Base-by-base conservation (phyloP, 92 coral and sea anemone species). In the Epizoanthus illoricatus region DNA sequence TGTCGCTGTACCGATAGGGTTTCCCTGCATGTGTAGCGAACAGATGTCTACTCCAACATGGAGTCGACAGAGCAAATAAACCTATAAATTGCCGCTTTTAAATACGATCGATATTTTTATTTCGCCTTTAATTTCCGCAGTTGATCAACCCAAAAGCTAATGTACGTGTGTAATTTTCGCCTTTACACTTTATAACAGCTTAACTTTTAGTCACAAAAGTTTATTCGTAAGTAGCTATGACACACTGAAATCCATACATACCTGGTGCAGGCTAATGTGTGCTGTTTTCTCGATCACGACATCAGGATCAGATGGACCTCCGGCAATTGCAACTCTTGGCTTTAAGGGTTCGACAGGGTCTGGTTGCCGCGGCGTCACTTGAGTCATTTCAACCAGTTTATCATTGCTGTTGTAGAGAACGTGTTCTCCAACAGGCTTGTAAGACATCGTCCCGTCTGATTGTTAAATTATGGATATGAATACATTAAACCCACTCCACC, bases 241-340 rank as follows among this genome's bases (percentile, higher is more conserved):
- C 36, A 28, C 36, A 28, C 36, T 28, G 1, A 28, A 2, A 28
- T n/a, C n/a, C n/a, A n/a, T 1, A 23, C 81, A 58, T 8, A 78
- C 82, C 82, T 78, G 82, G 12, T 59, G 67, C 71, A 78, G 16
- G 67, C 82, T 78, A 21, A 78, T 64, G 5, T 78, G 82, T 45
- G 82, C 72, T 78, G 82, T 78, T 56, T 78, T 78, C 49, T 78
- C 71, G 42, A 78, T 9, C 82, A 78, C 71, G 49, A 64, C 82
- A 78, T 78, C 82, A 61, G 71, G 82, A 24, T 78, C 82, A 63
- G 82, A 63, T 5, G 0, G 0, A 16, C 20, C 18, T 8, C 81
- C 60, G 40, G 40, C 54, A 60, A 76, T 15, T 42, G 41, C 16
- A 6, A 21, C 69, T 61, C 49, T 63, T 0, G 72, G 82, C 65